These are phyloP conservation scores for Drosophila auraria DNA, from an alignment of 1,140 invertebrate genomes.

Conservation along the genomic window DNA sequence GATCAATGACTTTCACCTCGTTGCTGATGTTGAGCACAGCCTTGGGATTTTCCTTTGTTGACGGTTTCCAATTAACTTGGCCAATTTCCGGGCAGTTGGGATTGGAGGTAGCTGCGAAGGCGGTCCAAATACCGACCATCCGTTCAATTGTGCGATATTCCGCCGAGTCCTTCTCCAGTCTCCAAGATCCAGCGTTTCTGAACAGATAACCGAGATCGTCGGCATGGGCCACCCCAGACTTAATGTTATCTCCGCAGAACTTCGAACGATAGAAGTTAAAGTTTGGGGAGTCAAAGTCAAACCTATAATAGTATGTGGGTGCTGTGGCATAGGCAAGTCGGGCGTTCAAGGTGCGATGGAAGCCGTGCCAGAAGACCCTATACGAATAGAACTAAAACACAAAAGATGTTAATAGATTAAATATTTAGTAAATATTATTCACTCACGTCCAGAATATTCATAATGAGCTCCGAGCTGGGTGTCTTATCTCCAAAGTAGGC, in stretches of 20 bases:
- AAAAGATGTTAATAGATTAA: not conserved
- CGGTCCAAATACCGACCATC: slow-evolving; percentile 83
- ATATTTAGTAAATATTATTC: not conserved
- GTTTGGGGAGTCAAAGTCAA: slow-evolving; percentile 82
- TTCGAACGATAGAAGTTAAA: slow-evolving; percentile 79
- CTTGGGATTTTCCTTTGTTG: slow-evolving; percentile 54
- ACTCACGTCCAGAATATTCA: slow-evolving; percentile 71
- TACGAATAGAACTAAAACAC: slow-evolving; percentile 70
- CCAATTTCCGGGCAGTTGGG: slow-evolving; percentile 68
- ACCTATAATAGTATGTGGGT: slow-evolving; percentile 85
- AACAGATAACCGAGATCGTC: slow-evolving; percentile 89
- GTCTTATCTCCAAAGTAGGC: slow-evolving; percentile 62
- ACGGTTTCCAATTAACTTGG: slow-evolving; percentile 62
- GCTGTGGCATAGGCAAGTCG: slow-evolving; percentile 75
- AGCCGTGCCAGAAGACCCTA: slow-evolving; percentile 83
- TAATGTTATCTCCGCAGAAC: slow-evolving; percentile 69
- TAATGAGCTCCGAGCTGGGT: slow-evolving; percentile 40
- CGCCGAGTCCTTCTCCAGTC: slow-evolving; percentile 69
- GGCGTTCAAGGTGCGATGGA: slow-evolving; percentile 77
- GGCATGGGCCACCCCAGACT: slow-evolving; percentile 86
- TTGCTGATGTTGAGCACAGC: slow-evolving; percentile 83
- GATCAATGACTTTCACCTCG: slow-evolving; percentile 70
- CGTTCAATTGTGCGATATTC: slow-evolving; percentile 82
- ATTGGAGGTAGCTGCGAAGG: slow-evolving; percentile 83
- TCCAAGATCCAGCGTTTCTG: slow-evolving; percentile 83